phyloP scores from a whole-genome alignment of 2,113 vertebrate species.

The Tylochromis polylepis region DNA sequence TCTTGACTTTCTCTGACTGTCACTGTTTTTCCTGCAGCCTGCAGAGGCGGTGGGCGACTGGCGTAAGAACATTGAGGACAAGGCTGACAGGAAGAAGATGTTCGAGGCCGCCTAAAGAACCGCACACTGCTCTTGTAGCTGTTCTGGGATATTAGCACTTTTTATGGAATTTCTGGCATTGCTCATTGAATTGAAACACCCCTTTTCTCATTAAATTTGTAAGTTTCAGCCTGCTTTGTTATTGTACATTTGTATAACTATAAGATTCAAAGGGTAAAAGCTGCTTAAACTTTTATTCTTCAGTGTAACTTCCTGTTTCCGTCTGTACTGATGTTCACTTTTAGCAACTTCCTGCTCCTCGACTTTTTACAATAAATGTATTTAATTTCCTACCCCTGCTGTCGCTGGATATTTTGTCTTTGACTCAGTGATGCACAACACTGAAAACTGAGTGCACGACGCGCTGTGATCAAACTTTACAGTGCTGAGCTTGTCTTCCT shows the following conservation, averaged over 20 bases:
- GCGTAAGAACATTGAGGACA: slow-evolving; percentile 96
- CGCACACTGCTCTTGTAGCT: neutral
- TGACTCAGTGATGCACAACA: slow-evolving; percentile 27
- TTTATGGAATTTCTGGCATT: slow-evolving; percentile 35
- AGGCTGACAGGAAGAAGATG: slow-evolving; percentile 98
- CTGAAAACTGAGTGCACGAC: neutral
- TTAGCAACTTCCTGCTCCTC: slow-evolving; percentile 19
- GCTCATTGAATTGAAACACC: slow-evolving; percentile 17
- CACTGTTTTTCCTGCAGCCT: neutral
- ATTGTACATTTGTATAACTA: slow-evolving; percentile 12
- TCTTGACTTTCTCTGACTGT: neutral
- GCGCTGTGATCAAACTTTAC: neutral
- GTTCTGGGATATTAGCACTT: slow-evolving; percentile 9
- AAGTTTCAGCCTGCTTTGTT: slow-evolving; percentile 23
- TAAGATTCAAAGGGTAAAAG: neutral
- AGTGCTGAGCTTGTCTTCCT: neutral
- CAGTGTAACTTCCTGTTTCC: neutral
- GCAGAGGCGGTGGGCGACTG: slow-evolving; percentile 89
- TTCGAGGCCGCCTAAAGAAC: slow-evolving; percentile 75
- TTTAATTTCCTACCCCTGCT: slow-evolving; percentile 3
- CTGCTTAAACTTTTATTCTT: neutral
- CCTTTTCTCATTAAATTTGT: slow-evolving; percentile 51
- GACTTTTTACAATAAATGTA: slow-evolving; percentile 35
- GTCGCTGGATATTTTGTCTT: slow-evolving; percentile 37
- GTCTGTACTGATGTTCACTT: neutral